phyloP scores from a whole-genome alignment of 2,797 vertebrate genomes.

The Cyprinodon diabolis region DNA sequence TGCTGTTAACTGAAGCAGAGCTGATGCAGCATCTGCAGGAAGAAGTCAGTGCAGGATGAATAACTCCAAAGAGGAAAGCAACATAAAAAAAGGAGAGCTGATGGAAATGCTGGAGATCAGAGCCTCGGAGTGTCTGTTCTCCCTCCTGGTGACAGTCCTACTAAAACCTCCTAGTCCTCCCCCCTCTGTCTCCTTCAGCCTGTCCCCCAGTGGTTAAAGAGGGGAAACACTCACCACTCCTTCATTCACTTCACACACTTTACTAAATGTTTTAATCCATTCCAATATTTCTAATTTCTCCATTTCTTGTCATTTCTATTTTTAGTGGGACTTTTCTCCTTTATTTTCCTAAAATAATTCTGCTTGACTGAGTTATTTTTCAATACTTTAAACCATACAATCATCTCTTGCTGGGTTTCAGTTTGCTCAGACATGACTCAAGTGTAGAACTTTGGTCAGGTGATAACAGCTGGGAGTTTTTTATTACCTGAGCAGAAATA shows the following conservation, averaged over 20 bases:
- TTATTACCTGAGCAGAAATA: background rate
- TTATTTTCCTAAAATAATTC: background rate
- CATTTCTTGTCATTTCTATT: too few relatives aligned
- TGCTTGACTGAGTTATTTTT: background rate
- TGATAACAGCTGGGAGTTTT: background rate
- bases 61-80: background rate
- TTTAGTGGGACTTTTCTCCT: background rate
- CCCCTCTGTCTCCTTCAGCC: constrained; percentile 7
- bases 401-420: background rate
- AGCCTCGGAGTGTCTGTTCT: background rate
- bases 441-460: background rate
- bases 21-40: background rate
- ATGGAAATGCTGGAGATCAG: background rate
- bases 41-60: background rate
- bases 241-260: background rate
- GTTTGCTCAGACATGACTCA: background rate
- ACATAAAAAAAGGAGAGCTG: too few relatives aligned
- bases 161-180: background rate
- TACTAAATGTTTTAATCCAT: too few relatives aligned
- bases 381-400: background rate
- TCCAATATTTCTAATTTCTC: background rate
- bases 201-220: constrained; percentile 36
- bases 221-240: constrained; percentile 9
- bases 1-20: background rate
- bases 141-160: background rate